Percentiles rank a stretch among this genome's conserved stretches.
phyloP scores from a whole-genome alignment of 1,140 invertebrate genomes.

The Lysiphlebus fabarum region DNA sequence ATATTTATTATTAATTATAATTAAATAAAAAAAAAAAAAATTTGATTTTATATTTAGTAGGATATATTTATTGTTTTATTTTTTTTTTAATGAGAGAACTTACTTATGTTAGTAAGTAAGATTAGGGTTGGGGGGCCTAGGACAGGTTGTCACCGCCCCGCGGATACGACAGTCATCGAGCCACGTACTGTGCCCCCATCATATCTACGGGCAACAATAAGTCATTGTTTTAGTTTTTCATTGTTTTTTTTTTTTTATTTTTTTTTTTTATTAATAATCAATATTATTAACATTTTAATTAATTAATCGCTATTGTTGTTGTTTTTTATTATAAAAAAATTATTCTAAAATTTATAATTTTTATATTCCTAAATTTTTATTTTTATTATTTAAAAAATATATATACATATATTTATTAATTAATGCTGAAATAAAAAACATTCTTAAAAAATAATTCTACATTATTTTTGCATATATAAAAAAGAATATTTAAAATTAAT shows the following conservation, averaged over 20 bases:
- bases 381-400: too few relatives aligned
- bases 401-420: too few relatives aligned
- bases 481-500: too few relatives aligned
- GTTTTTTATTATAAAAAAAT: neutral
- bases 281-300: conserved; percentile 4
- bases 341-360: neutral
- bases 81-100: conserved; percentile 56
- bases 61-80: conserved; percentile 24
- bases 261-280: conserved; percentile 21
- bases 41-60: conserved; percentile 1
- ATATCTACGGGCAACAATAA: conserved; percentile 58
- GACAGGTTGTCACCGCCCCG: conserved; percentile 58
- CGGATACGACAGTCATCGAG: conserved; percentile 58
- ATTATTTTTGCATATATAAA: too few relatives aligned
- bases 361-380: too few relatives aligned
- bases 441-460: too few relatives aligned
- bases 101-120: conserved; percentile 59
- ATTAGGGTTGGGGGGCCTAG: conserved; percentile 57
- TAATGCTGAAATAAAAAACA: too few relatives aligned
- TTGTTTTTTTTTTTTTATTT: conserved; percentile 25
- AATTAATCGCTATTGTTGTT: neutral
- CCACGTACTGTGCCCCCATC: conserved; percentile 58
- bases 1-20: too few relatives aligned
- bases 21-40: too few relatives aligned
- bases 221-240: conserved; percentile 53